Conservation (phyloP, 2,888 invertebrate species). For the Hyppa rectilinea region DNA sequence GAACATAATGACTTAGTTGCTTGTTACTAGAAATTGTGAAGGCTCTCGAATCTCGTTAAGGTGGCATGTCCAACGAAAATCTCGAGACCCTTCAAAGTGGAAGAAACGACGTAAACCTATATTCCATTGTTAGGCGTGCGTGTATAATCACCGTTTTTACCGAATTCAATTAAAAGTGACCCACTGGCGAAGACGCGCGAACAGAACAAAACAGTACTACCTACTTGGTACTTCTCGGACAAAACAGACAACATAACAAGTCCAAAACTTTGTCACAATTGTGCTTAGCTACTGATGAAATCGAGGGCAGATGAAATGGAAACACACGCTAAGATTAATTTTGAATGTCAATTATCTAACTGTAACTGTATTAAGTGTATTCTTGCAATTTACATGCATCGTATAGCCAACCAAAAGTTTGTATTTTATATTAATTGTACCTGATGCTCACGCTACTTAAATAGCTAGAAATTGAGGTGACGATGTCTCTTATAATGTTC, state of each 20-base stretch:
- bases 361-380: slow-evolving; percentile 69
- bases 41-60: not conserved
- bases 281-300: slow-evolving; percentile 61
- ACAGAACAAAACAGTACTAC: slow-evolving; percentile 75
- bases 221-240: slow-evolving; percentile 62
- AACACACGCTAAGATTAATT: slow-evolving; percentile 67
- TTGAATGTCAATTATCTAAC: slow-evolving; percentile 70
- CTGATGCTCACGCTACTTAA: slow-evolving; percentile 53
- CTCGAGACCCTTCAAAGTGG: slow-evolving; percentile 49
- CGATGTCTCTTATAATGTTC: slow-evolving; percentile 62
- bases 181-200: slow-evolving; percentile 77
- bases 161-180: slow-evolving; percentile 89
- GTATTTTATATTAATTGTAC: slow-evolving; percentile 42
- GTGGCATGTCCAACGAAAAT: slow-evolving; percentile 18
- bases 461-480: slow-evolving; percentile 60
- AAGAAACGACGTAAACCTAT: slow-evolving; percentile 71
- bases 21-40: slow-evolving; percentile 17
- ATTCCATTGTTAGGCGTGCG: slow-evolving; percentile 84
- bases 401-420: slow-evolving; percentile 12
- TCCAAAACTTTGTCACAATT: slow-evolving; percentile 71
- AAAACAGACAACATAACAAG: slow-evolving; percentile 69
- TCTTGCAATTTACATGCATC: slow-evolving; percentile 54
- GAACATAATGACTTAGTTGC: slow-evolving; percentile 9
- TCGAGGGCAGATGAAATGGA: slow-evolving; percentile 66
- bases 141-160: slow-evolving; percentile 86